Evolutionary conservation across 2,888 invertebrate genomes (phyloP).

Genomic region (Scaptomyza tumidula): DNA sequence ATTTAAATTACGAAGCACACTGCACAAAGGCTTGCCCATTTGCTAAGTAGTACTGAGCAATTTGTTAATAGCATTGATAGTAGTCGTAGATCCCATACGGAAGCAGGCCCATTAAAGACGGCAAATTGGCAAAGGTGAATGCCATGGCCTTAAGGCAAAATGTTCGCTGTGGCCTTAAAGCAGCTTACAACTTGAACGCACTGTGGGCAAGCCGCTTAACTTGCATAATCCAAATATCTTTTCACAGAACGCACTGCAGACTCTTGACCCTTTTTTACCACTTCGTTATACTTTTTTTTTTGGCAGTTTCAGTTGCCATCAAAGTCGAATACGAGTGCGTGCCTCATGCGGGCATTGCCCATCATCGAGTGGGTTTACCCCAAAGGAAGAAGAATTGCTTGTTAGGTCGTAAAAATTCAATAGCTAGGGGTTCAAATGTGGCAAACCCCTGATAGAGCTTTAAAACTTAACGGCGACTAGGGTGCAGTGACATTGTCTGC

Average conservation of each 20-base stretch:
- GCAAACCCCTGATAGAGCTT: slow-evolving; percentile 32
- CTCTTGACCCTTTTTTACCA: slow-evolving; percentile 65
- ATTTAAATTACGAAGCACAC: slow-evolving; percentile 68
- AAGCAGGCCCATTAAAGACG: slow-evolving; percentile 38
- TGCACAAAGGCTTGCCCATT: slow-evolving; percentile 47
- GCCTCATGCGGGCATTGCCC: slow-evolving; percentile 50
- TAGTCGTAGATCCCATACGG: slow-evolving; percentile 2
- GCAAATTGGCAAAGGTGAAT: slow-evolving; percentile 45
- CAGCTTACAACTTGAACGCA: slow-evolving; percentile 70
- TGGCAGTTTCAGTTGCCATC: slow-evolving; percentile 31
- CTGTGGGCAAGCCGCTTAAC: slow-evolving; percentile 78
- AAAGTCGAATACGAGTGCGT: slow-evolving; percentile 52
- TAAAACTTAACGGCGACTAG: slow-evolving; percentile 23
- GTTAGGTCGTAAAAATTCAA: slow-evolving; percentile 70
- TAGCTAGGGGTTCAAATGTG: slow-evolving; percentile 39
- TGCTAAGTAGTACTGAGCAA: slow-evolving; percentile 47
- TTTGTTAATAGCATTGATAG: slow-evolving; percentile 55
- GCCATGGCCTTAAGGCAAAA: slow-evolving; percentile 44
- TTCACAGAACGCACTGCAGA: slow-evolving; percentile 66
- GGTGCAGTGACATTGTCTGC: slow-evolving; percentile 46
- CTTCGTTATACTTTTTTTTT: neutral
- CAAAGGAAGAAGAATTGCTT: slow-evolving; percentile 41
- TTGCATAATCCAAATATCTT: slow-evolving; percentile 82
- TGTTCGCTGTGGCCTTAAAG: slow-evolving; percentile 56
- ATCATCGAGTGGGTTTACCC: slow-evolving; percentile 16